Conservation (phyloP, 2,797 vertebrate genomes). For the Coregonus ussuriensis region DNA sequence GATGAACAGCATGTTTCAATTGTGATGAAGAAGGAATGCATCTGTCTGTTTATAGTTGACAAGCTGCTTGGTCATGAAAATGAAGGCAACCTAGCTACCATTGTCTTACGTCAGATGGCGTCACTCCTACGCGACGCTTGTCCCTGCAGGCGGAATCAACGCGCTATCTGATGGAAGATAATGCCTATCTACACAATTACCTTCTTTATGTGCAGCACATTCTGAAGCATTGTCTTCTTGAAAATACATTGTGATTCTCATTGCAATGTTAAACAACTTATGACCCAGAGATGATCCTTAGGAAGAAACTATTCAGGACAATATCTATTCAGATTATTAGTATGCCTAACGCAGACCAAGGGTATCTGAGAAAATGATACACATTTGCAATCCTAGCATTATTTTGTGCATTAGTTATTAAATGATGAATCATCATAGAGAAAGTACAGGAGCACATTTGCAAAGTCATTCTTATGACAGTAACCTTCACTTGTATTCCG, state of each 20-base stretch:
- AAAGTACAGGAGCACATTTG: neutral
- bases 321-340: constrained; percentile 4
- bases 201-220: too few relatives aligned
- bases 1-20: neutral
- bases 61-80: neutral
- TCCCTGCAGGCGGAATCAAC: too few relatives aligned
- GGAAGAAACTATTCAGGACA: neutral
- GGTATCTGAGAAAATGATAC: neutral
- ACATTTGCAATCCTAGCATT: neutral
- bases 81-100: neutral
- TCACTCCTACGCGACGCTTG: too few relatives aligned
- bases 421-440: constrained; percentile 19
- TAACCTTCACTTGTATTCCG: constrained; percentile 28
- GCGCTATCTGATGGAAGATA: too few relatives aligned
- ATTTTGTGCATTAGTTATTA: constrained; percentile 22
- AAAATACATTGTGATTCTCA: neutral
- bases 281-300: neutral
- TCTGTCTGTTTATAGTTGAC: neutral
- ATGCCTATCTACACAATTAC: too few relatives aligned
- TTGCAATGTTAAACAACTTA: neutral
- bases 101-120: neutral
- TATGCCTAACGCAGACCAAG: neutral
- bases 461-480: too few relatives aligned
- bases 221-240: too few relatives aligned
- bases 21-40: neutral